These are phyloP conservation scores for Sorex araneus DNA, from an alignment of 2,113 vertebrate species.

Conservation along the genomic window DNA sequence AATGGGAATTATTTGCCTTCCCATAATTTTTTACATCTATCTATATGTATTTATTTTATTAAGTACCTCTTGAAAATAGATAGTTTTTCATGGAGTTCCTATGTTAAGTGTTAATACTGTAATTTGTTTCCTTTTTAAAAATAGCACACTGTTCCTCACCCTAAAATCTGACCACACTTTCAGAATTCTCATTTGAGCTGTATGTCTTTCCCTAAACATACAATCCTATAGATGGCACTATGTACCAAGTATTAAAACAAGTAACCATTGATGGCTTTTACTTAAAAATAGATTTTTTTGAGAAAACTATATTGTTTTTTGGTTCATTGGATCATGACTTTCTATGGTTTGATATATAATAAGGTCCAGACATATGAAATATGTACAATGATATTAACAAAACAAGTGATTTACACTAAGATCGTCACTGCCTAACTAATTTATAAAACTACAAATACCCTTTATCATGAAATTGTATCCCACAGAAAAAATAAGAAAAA, in stretches of 20 bases:
- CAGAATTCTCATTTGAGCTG: conserved; percentile 37
- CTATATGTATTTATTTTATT: conserved; percentile 76
- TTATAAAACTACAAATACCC: background rate
- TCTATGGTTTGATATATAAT: conserved; percentile 32
- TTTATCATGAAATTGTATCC: background rate
- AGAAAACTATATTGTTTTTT: conserved; percentile 70
- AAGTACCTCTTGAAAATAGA: conserved; percentile 65
- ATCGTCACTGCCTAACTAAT: background rate
- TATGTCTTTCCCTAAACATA: conserved; percentile 14
- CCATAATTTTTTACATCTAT: conserved; percentile 72
- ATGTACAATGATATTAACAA: conserved; percentile 36
- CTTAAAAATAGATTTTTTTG: conserved; percentile 69
- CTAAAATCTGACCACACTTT: conserved; percentile 60
- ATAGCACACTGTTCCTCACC: conserved; percentile 28
- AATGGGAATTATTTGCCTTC: conserved; percentile 85
- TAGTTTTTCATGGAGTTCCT: conserved; percentile 52
- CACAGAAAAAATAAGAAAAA: background rate
- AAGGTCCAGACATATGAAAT: conserved; percentile 2
- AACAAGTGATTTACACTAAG: conserved; percentile 39
- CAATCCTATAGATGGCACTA: conserved; percentile 88
- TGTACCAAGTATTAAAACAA: conserved; percentile 83
- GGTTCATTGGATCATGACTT: conserved; percentile 54
- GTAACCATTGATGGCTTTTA: background rate
- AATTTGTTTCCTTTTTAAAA: conserved; percentile 72
- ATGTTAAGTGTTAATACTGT: conserved; percentile 70